Conservation (phyloP, 2,888 invertebrate species). For the Arctia plantaginis region DNA sequence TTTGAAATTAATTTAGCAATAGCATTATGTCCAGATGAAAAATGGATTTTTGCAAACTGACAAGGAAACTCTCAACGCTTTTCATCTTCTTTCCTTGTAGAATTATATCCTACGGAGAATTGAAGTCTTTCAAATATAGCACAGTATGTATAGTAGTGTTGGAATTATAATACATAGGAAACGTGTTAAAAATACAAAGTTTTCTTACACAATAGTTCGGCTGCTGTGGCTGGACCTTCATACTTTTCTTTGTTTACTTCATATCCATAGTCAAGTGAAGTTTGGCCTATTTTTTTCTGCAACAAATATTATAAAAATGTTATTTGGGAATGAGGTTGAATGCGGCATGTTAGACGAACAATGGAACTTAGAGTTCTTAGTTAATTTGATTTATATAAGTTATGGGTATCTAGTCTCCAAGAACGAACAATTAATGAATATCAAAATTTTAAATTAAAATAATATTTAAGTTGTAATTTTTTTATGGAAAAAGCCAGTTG, state of each 20-base stretch:
- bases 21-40: neutral
- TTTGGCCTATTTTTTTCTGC: constrained; percentile 73
- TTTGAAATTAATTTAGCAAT: neutral
- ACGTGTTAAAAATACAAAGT: neutral
- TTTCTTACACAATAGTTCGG: constrained; percentile 84
- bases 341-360: too few species aligned
- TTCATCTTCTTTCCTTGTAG: neutral
- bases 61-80: neutral
- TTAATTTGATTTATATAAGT: too few species aligned
- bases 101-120: neutral
- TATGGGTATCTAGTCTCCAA: too few species aligned
- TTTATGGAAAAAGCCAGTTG: too few species aligned
- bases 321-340: too few species aligned
- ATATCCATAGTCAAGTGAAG: constrained; percentile 70
- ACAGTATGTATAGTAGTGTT: too few species aligned
- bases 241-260: constrained; percentile 73
- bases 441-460: too few species aligned
- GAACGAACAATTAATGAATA: too few species aligned
- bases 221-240: constrained; percentile 83
- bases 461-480: too few species aligned
- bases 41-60: neutral
- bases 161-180: too few species aligned
- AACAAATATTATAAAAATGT: constrained; percentile 33
- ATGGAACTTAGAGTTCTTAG: too few species aligned
- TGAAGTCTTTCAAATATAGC: too few species aligned